Percentiles rank a stretch among this genome's conserved stretches.
Conservation (phyloP, 2,797 vertebrate genomes). For the Bryconaethiops microstoma region DNA sequence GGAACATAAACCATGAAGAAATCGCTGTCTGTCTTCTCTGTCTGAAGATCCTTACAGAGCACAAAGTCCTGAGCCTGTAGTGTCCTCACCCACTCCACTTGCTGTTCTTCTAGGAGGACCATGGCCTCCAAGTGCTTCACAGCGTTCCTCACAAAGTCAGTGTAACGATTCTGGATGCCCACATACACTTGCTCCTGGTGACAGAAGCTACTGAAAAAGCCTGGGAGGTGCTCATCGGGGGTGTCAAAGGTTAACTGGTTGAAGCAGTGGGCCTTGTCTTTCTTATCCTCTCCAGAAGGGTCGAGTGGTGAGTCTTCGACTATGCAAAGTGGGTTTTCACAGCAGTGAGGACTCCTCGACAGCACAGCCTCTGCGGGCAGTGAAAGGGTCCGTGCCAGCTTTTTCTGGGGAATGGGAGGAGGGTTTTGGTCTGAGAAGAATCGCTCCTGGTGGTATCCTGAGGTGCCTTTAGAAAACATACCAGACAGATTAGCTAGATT, state of each 20-base stretch:
- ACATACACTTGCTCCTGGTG: conserved; percentile 60
- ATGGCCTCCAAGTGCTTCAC: conserved; percentile 55
- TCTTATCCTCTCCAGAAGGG: conserved; percentile 24
- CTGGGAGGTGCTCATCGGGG: conserved; percentile 64
- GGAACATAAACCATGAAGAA: conserved; percentile 73
- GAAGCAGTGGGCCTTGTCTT: conserved; percentile 41
- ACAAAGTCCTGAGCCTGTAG: conserved; percentile 69
- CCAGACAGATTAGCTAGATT: too few relatives aligned
- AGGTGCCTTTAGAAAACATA: conserved; percentile 51
- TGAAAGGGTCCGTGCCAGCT: conserved; percentile 68
- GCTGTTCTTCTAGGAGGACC: conserved; percentile 55
- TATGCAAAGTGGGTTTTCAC: conserved; percentile 74
- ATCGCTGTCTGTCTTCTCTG: conserved; percentile 67
- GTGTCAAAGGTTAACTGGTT: conserved; percentile 70
- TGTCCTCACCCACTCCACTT: conserved; percentile 25
- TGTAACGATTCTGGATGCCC: conserved; percentile 70
- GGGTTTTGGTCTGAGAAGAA: conserved; percentile 73
- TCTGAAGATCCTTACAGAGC: conserved; percentile 55
- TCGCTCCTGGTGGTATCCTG: conserved; percentile 60
- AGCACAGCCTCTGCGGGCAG: conserved; percentile 55
- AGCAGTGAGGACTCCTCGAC: conserved; percentile 45
- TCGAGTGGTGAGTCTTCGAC: conserved; percentile 34
- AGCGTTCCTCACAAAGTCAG: conserved; percentile 67
- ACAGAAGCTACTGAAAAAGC: conserved; percentile 61
- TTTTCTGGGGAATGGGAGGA: conserved; percentile 77